phyloP scores from a whole-genome alignment of 1,140 invertebrate genomes.

The Drosophila suzukii region DNA sequence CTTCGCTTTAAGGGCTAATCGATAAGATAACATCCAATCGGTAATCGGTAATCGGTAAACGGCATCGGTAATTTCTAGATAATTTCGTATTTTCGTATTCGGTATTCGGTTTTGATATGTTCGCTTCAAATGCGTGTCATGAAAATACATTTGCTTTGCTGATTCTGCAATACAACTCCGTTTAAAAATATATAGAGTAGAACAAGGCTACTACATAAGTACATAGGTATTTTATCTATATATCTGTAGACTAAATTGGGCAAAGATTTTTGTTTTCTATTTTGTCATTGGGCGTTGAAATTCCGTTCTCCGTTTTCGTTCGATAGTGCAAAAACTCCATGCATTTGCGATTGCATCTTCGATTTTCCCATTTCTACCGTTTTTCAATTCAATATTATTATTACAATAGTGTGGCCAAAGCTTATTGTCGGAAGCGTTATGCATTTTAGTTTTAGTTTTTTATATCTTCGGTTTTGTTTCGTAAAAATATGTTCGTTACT shows the following conservation, averaged over 20 bases:
- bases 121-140: constrained; percentile 78
- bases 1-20: constrained; percentile 35
- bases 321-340: constrained; percentile 60
- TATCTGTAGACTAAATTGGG: constrained; percentile 57
- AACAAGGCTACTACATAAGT: constrained; percentile 51
- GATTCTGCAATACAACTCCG: constrained; percentile 60
- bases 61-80: constrained; percentile 27
- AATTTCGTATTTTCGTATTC: constrained; percentile 33
- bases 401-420: constrained; percentile 74
- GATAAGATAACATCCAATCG: constrained; percentile 15
- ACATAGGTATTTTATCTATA: constrained; percentile 39
- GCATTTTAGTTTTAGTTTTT: constrained; percentile 61
- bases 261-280: constrained; percentile 25
- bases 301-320: constrained; percentile 15
- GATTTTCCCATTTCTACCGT: constrained; percentile 19
- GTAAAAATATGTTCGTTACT: constrained; percentile 37
- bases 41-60: constrained; percentile 14
- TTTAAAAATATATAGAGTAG: constrained; percentile 76
- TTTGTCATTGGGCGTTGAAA: constrained; percentile 30
- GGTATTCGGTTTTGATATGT: constrained; percentile 70
- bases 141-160: constrained; percentile 76
- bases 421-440: constrained; percentile 82
- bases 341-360: constrained; percentile 6
- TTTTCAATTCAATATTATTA: constrained; percentile 25
- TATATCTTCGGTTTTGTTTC: constrained; percentile 31